Evolutionary conservation across 2,797 vertebrate species (phyloP), one percentile per base, ranked within the genome.

Genomic region (Dallia pectoralis): DNA sequence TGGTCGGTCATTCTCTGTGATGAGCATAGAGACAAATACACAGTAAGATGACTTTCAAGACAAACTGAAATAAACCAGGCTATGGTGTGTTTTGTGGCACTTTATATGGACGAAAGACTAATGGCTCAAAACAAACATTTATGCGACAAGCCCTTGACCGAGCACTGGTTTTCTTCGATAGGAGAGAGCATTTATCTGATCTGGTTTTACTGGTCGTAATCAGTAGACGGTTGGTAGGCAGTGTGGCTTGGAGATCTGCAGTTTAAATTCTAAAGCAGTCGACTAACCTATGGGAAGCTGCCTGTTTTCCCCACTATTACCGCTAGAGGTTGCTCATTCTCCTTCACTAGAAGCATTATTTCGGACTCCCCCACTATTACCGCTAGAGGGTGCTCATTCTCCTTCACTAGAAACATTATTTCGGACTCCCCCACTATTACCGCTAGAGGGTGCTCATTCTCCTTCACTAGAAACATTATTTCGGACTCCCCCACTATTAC

Each of bases 1-100:
- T 4, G 96, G 95, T n/a, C 96, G 92, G 80, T 98, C 97, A 0
- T 95, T 99, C 90, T 99, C 97, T 99, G 91, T 53, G 69, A 81
- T 78, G 22, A 68, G 48, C 18, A 79, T 71, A 72, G 29, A 71
- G 48, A 19, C 74, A 29, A 32, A 16, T 22, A 8, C 0, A 61
- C 4, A 12, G 2, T 67, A 18, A 36, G 63, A 67, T 49, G 59
- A 27, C 64, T 14, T 53, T 22, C 9, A 29, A 7, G 25, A 56
- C 11, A 33, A 59, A 62, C 40, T 30, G 4, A 51, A 19, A 22
- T 33, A 29, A 61, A 32, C 15, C 32, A 66, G 36, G 9, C 29
- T 63, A 63, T 1, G 61, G 40, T 9, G 40, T 44, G 40, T 44
- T 44, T 44, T 44, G 40, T 44, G 8, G 6, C 40, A 44, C 40